Conservation (phyloP, 2,888 invertebrate species). For the Oligia fasciuncula region DNA sequence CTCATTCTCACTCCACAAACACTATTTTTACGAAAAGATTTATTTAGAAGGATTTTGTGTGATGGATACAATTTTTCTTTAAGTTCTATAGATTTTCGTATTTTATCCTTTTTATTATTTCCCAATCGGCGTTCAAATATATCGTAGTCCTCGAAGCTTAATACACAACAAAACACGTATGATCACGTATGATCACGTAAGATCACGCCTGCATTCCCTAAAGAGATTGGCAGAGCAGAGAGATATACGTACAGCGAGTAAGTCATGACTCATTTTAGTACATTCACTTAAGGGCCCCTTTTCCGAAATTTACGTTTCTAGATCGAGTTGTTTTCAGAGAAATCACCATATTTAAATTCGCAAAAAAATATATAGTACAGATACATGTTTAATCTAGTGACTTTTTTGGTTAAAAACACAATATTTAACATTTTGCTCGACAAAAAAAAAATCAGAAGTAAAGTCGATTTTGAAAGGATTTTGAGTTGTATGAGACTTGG, state of each 20-base stretch:
- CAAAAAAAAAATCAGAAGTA: too few relatives aligned
- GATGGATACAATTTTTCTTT: slow-evolving; percentile 6
- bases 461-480: too few relatives aligned
- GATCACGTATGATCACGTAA: not conserved
- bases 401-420: too few relatives aligned
- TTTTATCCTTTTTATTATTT: slow-evolving; percentile 3
- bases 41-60: slow-evolving; percentile 34
- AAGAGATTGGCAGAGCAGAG: not conserved
- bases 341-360: too few relatives aligned
- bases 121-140: not conserved
- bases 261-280: not conserved
- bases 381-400: too few relatives aligned
- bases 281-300: not conserved
- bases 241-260: too few relatives aligned
- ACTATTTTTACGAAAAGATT: slow-evolving; percentile 42
- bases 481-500: too few relatives aligned
- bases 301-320: too few relatives aligned
- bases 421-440: too few relatives aligned
- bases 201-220: not conserved
- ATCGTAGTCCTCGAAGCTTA: not conserved
- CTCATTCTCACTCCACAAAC: slow-evolving; percentile 49
- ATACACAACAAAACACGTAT: not conserved
- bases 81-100: not conserved
- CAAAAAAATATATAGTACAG: too few relatives aligned
- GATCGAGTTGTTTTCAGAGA: too few relatives aligned